Evolutionary conservation across 2,888 invertebrate genomes (phyloP).

Genomic region (Patella depressa): DNA sequence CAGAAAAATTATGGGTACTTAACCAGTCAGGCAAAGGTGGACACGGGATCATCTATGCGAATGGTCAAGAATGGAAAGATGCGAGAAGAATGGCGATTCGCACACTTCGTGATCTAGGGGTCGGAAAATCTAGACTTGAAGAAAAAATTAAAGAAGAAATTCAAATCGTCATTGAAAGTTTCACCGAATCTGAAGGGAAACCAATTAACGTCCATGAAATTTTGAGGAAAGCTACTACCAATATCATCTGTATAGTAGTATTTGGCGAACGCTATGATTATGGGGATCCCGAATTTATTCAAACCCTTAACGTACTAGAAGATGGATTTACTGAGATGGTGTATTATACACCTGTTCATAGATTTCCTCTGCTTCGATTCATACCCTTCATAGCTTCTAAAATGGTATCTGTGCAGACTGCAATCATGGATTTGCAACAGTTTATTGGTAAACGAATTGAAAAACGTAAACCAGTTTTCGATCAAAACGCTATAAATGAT

Average conservation of each 20-base stretch:
- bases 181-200: slow-evolving; percentile 29
- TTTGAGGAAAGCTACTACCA: slow-evolving; percentile 49
- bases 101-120: slow-evolving; percentile 55
- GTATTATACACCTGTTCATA: slow-evolving; percentile 50
- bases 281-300: slow-evolving; percentile 42
- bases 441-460: neutral
- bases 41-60: slow-evolving; percentile 50
- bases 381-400: slow-evolving; percentile 40
- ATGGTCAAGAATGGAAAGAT: slow-evolving; percentile 48
- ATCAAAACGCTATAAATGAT: slow-evolving; percentile 39
- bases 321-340: slow-evolving; percentile 47
- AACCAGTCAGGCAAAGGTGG: neutral
- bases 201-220: slow-evolving; percentile 42
- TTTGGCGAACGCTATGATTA: slow-evolving; percentile 57
- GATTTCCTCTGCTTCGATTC: slow-evolving; percentile 49
- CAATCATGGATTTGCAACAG: neutral
- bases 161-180: slow-evolving; percentile 35
- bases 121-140: slow-evolving; percentile 51
- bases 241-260: slow-evolving; percentile 58
- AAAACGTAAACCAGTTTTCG: slow-evolving; percentile 35
- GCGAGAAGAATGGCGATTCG: slow-evolving; percentile 48
- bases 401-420: slow-evolving; percentile 22
- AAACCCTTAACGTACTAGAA: slow-evolving; percentile 46
- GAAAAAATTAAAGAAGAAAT: slow-evolving; percentile 50
- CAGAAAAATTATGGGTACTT: neutral